Conservation (phyloP, 2,888 invertebrate genomes). For the Archips xylosteana region DNA sequence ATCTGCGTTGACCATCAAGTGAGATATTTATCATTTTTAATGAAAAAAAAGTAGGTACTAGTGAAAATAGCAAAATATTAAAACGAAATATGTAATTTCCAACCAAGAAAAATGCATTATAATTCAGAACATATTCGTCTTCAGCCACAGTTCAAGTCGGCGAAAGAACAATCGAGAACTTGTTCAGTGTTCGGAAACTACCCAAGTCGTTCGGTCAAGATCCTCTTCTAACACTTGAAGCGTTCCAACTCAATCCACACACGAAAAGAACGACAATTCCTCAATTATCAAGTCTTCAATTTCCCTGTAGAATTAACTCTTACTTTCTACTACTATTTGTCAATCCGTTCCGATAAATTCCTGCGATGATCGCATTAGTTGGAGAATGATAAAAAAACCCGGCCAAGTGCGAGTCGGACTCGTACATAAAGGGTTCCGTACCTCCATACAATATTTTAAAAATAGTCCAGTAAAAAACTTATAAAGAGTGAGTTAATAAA, state of each 20-base stretch:
- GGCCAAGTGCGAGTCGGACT: too few relatives aligned
- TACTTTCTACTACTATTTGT: slow-evolving; percentile 48
- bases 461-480: too few relatives aligned
- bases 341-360: slow-evolving; percentile 52
- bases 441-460: too few relatives aligned
- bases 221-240: slow-evolving; percentile 5
- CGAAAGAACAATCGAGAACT: slow-evolving; percentile 33
- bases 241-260: slow-evolving; percentile 5
- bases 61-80: too few relatives aligned
- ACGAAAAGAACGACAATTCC: background rate
- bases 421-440: too few relatives aligned
- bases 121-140: background rate
- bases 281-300: slow-evolving; percentile 17
- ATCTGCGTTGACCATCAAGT: too few relatives aligned
- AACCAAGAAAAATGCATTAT: background rate
- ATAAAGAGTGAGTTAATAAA: too few relatives aligned
- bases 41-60: too few relatives aligned
- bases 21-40: too few relatives aligned
- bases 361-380: slow-evolving; percentile 49
- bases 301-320: slow-evolving; percentile 48
- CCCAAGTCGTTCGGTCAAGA: slow-evolving; percentile 25
- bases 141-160: background rate
- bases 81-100: background rate
- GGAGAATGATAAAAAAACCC: slow-evolving; percentile 43
- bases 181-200: slow-evolving; percentile 14